Evolutionary conservation across 2,113 vertebrate genomes (phyloP).

Genomic region (Notechis scutatus): DNA sequence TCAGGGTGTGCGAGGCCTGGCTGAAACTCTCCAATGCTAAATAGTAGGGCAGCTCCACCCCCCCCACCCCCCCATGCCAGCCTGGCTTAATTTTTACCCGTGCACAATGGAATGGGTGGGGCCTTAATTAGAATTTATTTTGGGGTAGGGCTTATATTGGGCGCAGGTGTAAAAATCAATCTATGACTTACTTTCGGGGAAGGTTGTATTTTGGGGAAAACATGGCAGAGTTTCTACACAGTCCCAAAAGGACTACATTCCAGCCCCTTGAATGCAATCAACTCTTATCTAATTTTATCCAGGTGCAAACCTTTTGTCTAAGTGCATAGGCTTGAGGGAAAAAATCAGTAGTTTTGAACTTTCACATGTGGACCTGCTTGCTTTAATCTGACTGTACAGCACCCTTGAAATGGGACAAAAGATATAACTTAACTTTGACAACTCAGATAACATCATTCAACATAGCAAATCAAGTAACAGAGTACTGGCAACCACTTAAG

Average conservation of each 20-base stretch:
- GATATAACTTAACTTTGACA: not conserved
- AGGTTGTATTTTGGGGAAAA: too few relatives aligned
- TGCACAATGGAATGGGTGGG: too few relatives aligned
- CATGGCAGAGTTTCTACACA: not conserved
- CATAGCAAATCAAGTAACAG: not conserved
- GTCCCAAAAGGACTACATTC: not conserved
- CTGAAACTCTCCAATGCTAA: too few relatives aligned
- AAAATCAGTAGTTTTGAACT: not conserved
- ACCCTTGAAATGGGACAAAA: not conserved
- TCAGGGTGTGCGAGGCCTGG: too few relatives aligned
- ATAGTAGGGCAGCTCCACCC: too few relatives aligned
- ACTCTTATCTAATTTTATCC: not conserved
- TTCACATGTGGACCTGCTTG: not conserved
- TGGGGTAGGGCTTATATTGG: too few relatives aligned
- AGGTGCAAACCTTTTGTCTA: not conserved
- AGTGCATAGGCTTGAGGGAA: not conserved
- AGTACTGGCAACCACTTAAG: not conserved
- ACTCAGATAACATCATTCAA: not conserved
- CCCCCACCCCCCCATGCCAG: too few relatives aligned
- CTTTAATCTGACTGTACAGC: not conserved
- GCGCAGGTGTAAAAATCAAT: too few relatives aligned
- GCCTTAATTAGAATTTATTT: too few relatives aligned
- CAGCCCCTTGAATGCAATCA: not conserved
- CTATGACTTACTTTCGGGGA: too few relatives aligned
- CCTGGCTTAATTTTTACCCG: too few relatives aligned